Evolutionary conservation across 1,140 invertebrate genomes (phyloP).

Genomic region (Acromyrmex echinatior): DNA sequence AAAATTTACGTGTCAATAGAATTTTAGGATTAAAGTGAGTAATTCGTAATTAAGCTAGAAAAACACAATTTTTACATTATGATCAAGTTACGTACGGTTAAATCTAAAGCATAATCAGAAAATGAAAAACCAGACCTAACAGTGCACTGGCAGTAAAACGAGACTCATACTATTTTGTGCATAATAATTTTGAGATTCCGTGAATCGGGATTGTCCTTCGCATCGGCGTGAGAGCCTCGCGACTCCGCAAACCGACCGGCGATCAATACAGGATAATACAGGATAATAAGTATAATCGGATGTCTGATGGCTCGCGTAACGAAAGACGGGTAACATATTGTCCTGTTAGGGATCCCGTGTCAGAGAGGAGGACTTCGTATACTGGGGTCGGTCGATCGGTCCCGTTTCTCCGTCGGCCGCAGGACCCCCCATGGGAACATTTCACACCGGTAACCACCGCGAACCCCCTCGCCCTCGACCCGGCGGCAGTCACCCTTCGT

Average conservation of each 20-base stretch:
- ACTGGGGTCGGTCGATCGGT: constrained; percentile 28
- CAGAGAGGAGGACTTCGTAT: background rate
- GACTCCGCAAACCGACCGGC: constrained; percentile 58
- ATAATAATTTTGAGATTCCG: background rate
- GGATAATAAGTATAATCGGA: constrained; percentile 77
- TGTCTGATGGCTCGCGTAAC: constrained; percentile 76
- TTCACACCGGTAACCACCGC: constrained; percentile 87
- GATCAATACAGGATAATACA: constrained; percentile 65
- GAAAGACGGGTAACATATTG: constrained; percentile 84
- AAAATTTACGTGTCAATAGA: too few species aligned
- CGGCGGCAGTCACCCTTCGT: constrained; percentile 67
- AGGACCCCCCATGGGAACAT: constrained; percentile 86
- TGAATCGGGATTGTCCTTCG: background rate
- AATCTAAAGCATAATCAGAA: too few species aligned
- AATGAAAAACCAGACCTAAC: too few species aligned
- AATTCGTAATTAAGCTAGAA: too few species aligned
- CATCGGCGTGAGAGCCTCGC: constrained; percentile 24
- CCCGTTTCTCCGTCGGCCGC: constrained; percentile 57
- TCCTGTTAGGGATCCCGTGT: constrained; percentile 69
- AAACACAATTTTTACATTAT: too few species aligned
- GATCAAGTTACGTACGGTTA: too few species aligned
- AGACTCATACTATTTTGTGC: background rate
- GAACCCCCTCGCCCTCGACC: constrained; percentile 68
- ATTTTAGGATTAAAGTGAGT: too few species aligned
- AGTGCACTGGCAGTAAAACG: background rate